Evolutionary conservation across 2,113 vertebrate species (phyloP).

Genomic region (Pygoscelis antarcticus): DNA sequence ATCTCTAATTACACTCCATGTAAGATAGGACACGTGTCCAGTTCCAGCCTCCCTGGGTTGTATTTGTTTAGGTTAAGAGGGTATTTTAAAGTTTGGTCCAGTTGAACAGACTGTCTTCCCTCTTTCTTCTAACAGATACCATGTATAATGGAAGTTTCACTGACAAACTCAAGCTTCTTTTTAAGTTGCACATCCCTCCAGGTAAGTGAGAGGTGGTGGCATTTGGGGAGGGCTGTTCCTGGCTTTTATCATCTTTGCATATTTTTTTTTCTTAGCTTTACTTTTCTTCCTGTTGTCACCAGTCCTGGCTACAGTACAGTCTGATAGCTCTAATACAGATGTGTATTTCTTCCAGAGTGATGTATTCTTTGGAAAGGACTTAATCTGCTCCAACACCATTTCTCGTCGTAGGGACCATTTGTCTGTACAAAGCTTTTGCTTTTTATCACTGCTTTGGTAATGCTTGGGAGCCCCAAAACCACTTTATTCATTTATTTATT

Average conservation of each 20-base stretch:
- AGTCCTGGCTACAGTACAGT: background rate
- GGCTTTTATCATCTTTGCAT: background rate
- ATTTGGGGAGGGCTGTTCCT: background rate
- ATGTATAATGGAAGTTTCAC: conserved; percentile 93
- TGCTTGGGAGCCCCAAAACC: background rate
- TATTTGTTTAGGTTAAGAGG: background rate
- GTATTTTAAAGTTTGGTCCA: background rate
- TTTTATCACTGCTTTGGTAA: background rate
- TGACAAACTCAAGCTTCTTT: conserved; percentile 94
- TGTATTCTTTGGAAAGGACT: background rate
- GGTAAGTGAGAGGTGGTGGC: conserved; percentile 74
- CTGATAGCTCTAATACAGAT: background rate
- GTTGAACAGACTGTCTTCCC: background rate
- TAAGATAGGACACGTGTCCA: background rate
- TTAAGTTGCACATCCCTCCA: conserved; percentile 94
- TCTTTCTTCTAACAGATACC: conserved; percentile 78
- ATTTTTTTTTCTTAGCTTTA: background rate
- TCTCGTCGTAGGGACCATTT: background rate
- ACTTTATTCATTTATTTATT: conserved; percentile 29
- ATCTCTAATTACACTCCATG: background rate
- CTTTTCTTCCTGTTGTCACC: background rate
- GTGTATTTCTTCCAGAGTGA: background rate
- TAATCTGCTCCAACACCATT: background rate
- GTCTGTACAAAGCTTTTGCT: background rate
- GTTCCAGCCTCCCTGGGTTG: background rate